Evolutionary conservation across 2,113 vertebrate species (phyloP).

Genomic region (Holacanthus passer): DNA sequence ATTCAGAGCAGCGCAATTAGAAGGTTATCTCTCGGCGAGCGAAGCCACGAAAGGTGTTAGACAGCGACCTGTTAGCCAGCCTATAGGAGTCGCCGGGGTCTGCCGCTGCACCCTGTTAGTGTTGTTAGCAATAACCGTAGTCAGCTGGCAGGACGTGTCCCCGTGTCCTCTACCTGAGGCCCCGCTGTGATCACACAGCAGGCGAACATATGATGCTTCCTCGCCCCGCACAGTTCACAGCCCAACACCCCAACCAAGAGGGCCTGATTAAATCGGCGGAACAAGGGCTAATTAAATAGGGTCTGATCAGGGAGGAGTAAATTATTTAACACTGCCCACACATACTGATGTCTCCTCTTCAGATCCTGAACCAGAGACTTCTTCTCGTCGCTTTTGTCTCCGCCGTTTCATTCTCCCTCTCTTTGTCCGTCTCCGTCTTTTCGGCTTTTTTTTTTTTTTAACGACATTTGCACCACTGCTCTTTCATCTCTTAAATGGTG

Average conservation of each 20-base stretch:
- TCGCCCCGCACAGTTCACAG: constrained; percentile 52
- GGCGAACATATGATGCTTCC: constrained; percentile 51
- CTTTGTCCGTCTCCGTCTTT: constrained; percentile 17
- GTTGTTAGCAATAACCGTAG: constrained; percentile 57
- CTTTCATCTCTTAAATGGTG: constrained; percentile 63
- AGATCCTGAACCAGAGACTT: constrained; percentile 57
- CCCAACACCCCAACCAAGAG: constrained; percentile 52
- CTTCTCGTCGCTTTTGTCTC: constrained; percentile 46
- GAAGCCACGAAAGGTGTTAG: constrained; percentile 25
- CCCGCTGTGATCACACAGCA: constrained; percentile 67
- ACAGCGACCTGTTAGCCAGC: constrained; percentile 32
- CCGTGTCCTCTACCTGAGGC: constrained; percentile 63
- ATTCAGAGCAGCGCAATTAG: constrained; percentile 14
- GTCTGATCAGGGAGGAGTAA: constrained; percentile 86
- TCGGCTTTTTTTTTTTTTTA: constrained; percentile 44
- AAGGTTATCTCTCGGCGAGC: constrained; percentile 21
- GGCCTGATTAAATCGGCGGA: constrained; percentile 82
- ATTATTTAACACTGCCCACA: constrained; percentile 87
- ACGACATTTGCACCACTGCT: constrained; percentile 48
- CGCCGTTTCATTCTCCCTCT: constrained; percentile 14
- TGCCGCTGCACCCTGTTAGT: constrained; percentile 47
- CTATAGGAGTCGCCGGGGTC: constrained; percentile 27
- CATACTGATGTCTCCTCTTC: constrained; percentile 65
- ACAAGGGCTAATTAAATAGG: constrained; percentile 89
- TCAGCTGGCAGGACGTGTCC: constrained; percentile 54